Evolutionary conservation across 2,888 invertebrate species (phyloP), one percentile per base, ranked within the genome.

Genomic region (Diploptera punctata): DNA sequence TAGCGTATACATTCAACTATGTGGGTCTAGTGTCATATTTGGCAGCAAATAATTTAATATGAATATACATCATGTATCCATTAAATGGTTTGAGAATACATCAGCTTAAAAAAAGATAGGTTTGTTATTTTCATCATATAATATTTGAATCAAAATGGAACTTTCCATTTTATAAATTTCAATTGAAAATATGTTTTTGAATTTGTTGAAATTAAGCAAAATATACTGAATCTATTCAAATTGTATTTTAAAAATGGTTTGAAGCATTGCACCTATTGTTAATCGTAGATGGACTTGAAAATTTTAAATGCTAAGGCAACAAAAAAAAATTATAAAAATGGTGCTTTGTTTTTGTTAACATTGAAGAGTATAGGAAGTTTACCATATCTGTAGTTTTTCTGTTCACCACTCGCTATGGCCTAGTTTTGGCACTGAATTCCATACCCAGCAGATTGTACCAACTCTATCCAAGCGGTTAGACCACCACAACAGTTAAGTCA

Each of bases 361-460:
- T 62, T 38, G 38, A 38, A 68, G 26, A 52, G 33, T 49, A 44
- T 70, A 61, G 69, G 18, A 13, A 44, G 57, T 43, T 47, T 67
- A 67, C 52, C 67, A 49, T 57, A 68, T 68, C 52, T 67, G n/a
- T 73, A 73, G 68, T 73, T 70, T 73, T 71, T 70, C 68, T 73
- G 70, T 68, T 72, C 57, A 44, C 57, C 9, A 19, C 7, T 29
- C n/a, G 31, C 57, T 29, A n/a, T 29, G 26, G 57, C 31, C 31
- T 57, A 57, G 57, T 13, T 57, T n/a, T 29, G 57, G 29, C 57
- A 57, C 21, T 2, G 16, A n/a, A 16, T 57, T 7, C 16, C 24
- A n/a, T 57, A 24, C 57, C 57, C 29, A 57, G 57, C 24, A 57
- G 29, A 57, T 57, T 57, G 31, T 57, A 57, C 57, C 57, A 57